These are phyloP conservation scores for Acanthopleura granulata DNA, from an alignment of 2,888 invertebrate species.

Conservation along the genomic window DNA sequence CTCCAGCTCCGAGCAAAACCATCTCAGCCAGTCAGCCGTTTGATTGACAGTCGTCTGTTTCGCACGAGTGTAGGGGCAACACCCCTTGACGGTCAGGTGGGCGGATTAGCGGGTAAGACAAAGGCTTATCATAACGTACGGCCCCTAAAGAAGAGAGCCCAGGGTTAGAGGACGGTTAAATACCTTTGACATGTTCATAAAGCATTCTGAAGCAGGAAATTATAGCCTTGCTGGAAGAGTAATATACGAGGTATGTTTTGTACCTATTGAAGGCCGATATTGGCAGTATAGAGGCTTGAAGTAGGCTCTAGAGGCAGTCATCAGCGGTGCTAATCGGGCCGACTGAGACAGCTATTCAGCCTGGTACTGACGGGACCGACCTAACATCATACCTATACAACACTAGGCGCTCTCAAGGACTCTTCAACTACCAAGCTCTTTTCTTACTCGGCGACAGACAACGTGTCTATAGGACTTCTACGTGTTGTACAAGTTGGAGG, in stretches of 20 bases:
- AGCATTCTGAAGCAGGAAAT: conserved; percentile 5
- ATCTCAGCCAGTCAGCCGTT: too few species aligned
- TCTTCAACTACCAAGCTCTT: neutral
- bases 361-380: neutral
- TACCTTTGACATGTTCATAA: neutral
- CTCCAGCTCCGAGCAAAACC: too few species aligned
- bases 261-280: neutral
- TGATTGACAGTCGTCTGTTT: too few species aligned
- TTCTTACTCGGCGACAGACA: neutral
- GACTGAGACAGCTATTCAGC: neutral
- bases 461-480: neutral
- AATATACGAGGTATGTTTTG: neutral
- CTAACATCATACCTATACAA: neutral
- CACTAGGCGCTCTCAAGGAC: neutral
- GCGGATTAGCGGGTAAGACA: conserved; percentile 7
- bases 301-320: neutral
- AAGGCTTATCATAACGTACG: conserved; percentile 10
- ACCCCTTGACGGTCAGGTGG: neutral
- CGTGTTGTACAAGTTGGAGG: neutral
- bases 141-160: neutral
- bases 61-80: neutral
- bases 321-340: neutral
- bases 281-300: neutral
- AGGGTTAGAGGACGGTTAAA: neutral
- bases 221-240: neutral